These are phyloP conservation scores for Agrochola circellaris DNA, from an alignment of 2,888 invertebrate species.

Conservation along the genomic window DNA sequence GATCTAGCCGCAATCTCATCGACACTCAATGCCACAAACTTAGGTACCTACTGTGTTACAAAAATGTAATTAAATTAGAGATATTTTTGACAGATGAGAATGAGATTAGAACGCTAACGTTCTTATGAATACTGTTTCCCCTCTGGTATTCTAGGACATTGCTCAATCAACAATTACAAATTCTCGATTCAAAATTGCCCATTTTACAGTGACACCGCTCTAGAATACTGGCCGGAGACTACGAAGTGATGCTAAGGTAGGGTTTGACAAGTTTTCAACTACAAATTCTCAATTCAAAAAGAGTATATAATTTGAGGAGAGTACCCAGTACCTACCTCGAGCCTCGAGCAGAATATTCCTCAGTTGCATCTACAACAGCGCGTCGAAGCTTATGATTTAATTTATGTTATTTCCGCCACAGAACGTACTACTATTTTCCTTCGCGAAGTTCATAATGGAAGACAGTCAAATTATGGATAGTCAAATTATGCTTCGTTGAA, in stretches of 20 bases:
- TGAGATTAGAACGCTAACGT: too few species aligned
- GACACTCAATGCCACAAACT: too few species aligned
- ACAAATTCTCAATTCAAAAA: background rate
- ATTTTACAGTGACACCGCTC: background rate
- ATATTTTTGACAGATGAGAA: too few species aligned
- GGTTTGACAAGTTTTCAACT: background rate
- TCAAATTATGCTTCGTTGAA: background rate
- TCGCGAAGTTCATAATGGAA: background rate
- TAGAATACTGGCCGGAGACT: background rate
- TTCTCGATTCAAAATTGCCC: background rate
- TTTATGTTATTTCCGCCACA: background rate
- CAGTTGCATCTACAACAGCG: background rate
- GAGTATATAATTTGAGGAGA: background rate
- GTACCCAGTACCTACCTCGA: background rate
- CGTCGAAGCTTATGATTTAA: background rate
- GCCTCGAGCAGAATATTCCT: background rate
- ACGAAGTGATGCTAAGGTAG: background rate
- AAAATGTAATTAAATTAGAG: too few species aligned
- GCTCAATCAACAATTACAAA: background rate
- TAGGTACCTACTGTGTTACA: too few species aligned
- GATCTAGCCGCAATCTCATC: too few species aligned
- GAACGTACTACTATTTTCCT: background rate
- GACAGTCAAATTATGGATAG: too few species aligned
- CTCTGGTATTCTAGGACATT: too few species aligned
- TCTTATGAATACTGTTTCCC: too few species aligned